These are phyloP conservation scores for Galago senegalensis DNA, from an alignment of 2,797 vertebrate genomes.

Conservation along the genomic window DNA sequence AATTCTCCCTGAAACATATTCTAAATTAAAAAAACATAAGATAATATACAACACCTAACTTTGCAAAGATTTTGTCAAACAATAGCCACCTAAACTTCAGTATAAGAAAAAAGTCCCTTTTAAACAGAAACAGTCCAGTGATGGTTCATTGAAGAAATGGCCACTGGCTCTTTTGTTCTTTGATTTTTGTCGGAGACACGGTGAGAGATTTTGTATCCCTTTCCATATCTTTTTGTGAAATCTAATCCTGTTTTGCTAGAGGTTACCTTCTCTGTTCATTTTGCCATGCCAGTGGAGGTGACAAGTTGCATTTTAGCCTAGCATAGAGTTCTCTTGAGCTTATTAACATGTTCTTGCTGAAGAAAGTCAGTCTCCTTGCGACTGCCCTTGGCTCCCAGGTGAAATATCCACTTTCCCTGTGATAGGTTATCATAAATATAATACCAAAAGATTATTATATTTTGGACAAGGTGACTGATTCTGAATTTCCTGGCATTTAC, in stretches of 20 bases:
- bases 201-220: conserved; percentile 62
- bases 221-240: conserved; percentile 76
- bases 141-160: conserved; percentile 49
- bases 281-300: neutral
- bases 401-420: conserved; percentile 51
- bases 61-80: conserved; percentile 57
- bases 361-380: conserved; percentile 14
- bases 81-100: neutral
- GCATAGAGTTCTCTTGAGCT: neutral
- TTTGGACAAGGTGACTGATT: conserved; percentile 58
- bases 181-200: conserved; percentile 58
- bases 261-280: conserved; percentile 41
- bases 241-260: conserved; percentile 73
- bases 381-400: neutral
- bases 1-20: neutral
- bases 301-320: conserved; percentile 61
- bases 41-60: conserved; percentile 3
- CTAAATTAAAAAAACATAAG: neutral
- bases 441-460: conserved; percentile 56
- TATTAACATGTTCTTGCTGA: neutral
- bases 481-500: conserved; percentile 59
- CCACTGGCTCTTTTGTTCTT: conserved; percentile 66
- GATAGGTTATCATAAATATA: conserved; percentile 5
- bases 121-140: neutral
- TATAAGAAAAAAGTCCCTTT: neutral